Base-by-base conservation (phyloP, 1,140 invertebrate genomes). In the Zaprionus camerounensis region DNA sequence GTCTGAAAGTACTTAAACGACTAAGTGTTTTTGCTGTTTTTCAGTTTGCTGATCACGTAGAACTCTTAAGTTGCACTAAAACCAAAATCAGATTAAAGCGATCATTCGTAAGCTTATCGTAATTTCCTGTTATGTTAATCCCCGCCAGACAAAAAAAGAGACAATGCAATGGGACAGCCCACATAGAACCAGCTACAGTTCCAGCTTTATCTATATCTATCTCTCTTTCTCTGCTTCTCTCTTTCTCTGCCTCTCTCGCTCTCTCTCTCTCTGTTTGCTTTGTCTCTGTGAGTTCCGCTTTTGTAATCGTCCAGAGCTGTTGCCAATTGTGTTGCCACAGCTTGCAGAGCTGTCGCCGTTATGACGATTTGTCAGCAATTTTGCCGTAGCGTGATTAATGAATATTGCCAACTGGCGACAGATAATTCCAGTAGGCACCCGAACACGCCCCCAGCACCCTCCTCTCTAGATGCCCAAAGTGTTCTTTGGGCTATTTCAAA, bases 321-420 rank as follows among this genome's bases (percentile, higher is more conserved):
- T 58, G 70, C 31, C 26, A 76, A 58, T 72, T 68, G 44, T 73
- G 36, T 77, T 74, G 70, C 69, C 65, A 13, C 56, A 73, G 20
- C 55, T 61, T 58, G 13, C 7, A 15, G 13, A 31, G 57, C 74
- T 77, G 76, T 63, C 65, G 64, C 78, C 78, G 84, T 88, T 88
- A 81, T 88, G 78, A 76, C 80, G 66, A 88, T 88, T 88, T 88
- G 84, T 88, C 84, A 88, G 84, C 85, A 80, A 57, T 63, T 70
- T 72, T 66, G n/a, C 41, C 49, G 4, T 57, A 80, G 62, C 78
- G 78, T 90, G 85, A 90, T 90, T 90, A 90, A 90, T 90, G 85
- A 85, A 85, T 67, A 78, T 63, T 76, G 80, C 78, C 53, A 81
- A 65, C 75, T 79, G 81, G 81, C 81, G 81, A 84, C 84, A 81